Evolutionary conservation across 1,140 invertebrate species (phyloP), one percentile per base, ranked within the genome.

Genomic region (Diabrotica virgifera): DNA sequence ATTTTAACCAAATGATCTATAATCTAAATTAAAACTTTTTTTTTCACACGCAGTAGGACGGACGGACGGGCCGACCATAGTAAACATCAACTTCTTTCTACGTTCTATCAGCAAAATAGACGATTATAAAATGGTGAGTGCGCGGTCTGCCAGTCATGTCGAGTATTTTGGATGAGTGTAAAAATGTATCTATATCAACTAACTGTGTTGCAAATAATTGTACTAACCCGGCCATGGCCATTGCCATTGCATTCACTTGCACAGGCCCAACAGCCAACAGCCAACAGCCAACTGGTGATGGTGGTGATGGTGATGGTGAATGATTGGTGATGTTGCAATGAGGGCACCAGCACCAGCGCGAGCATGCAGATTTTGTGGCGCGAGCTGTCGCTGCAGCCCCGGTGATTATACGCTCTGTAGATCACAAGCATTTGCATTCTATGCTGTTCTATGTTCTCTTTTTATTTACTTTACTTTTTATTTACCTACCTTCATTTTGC

Each of bases 111-210:
- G 93, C 86, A 95, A 96, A 92, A 97, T 97, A 86, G 92, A 96
- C 85, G 95, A 97, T 91, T 95, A 96, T 85, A 95, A 95, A 87
- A 97, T 97, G 95, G 93, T 95, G 91, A 95, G 93, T 95, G 73
- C 68, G 72, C 66, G 70, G 71, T 72, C 68, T 73, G 72, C 71
- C 73, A 75, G 73, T 76, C 74, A 76, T 74, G 72, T 75, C 74
- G 70, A 74, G 72, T 76, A 73, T 75, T 24, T 24, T 77, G 68
- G 72, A 73, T 67, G 65, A 70, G 63, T 67, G 63, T 73, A 65
- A 71, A 67, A 59, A 59, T 59, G 35, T 56, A 59, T 69, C n/a
- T n/a, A n/a, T n/a, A n/a, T n/a, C n/a, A n/a, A 52, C 57, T 51
- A 63, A 63, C 36, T 67, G 66, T 70, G 62, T 61, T 67, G 62